Evolutionary conservation across 2,113 vertebrate genomes (phyloP).

Genomic region (Nipponia nippon): DNA sequence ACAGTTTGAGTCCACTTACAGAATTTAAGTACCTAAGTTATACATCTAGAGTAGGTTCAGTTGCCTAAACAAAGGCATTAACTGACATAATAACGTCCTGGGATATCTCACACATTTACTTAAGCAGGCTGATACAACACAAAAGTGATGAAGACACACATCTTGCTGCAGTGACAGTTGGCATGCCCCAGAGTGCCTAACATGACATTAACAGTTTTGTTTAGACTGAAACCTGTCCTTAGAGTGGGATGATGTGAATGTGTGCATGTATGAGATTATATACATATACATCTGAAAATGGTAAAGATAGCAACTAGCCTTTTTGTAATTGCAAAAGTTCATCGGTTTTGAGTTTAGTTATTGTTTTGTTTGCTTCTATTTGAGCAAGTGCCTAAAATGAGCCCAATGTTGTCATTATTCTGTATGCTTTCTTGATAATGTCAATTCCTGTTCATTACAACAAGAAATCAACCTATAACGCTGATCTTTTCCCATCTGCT

Average conservation of each 20-base stretch:
- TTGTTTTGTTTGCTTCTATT: neutral
- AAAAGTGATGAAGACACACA: fast-evolving
- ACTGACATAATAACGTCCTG: neutral
- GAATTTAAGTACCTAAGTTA: neutral
- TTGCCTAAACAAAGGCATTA: neutral
- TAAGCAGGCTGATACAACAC: neutral
- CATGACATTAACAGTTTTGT: neutral
- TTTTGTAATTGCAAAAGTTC: neutral
- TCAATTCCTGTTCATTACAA: neutral
- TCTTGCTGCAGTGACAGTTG: neutral
- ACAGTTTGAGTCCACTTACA: neutral
- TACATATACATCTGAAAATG: neutral
- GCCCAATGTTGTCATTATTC: neutral
- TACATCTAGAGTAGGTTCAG: neutral
- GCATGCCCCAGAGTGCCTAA: neutral
- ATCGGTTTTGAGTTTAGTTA: neutral
- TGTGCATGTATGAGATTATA: neutral
- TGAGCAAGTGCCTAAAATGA: neutral
- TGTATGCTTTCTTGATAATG: no score
- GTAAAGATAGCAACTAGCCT: neutral
- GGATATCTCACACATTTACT: neutral
- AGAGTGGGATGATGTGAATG: neutral
- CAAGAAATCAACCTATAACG: neutral
- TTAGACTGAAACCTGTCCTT: neutral
- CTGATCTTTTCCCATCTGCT: neutral